phyloP scores from a whole-genome alignment of 2,797 vertebrate species.

The Hylomyscus alleni region DNA sequence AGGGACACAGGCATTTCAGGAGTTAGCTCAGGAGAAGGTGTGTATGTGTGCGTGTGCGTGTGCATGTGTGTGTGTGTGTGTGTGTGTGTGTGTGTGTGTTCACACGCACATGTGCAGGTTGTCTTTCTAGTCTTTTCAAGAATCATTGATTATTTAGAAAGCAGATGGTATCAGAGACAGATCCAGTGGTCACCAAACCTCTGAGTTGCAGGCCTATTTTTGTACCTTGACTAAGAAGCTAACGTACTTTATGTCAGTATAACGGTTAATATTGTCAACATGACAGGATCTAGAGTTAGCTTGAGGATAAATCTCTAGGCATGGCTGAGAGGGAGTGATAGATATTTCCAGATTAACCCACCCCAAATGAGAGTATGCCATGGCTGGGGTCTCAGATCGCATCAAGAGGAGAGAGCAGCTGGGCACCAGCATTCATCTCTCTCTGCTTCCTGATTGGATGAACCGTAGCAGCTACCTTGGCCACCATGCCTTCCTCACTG shows the following conservation, averaged over 20 bases:
- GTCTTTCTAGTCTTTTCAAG: background rate
- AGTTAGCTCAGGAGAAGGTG: background rate
- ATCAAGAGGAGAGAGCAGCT: background rate
- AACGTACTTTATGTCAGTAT: conserved; percentile 31
- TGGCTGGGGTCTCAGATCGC: background rate
- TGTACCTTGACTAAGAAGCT: conserved; percentile 18
- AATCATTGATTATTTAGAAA: background rate
- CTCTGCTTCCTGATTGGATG: background rate
- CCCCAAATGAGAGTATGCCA: background rate
- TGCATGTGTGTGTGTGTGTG: background rate
- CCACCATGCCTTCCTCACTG: too few species aligned
- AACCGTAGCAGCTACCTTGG: too few species aligned
- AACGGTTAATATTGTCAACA: background rate
- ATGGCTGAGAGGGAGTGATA: background rate
- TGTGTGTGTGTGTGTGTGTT: background rate
- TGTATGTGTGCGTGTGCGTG: background rate
- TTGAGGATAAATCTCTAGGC: background rate
- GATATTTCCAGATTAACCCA: background rate
- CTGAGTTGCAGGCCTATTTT: background rate
- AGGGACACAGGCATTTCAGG: background rate
- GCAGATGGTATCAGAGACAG: conserved; percentile 6
- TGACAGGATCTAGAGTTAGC: background rate
- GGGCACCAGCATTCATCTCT: background rate
- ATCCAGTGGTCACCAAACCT: background rate
- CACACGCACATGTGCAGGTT: background rate